These are phyloP conservation scores for Steatornis caripensis DNA, from an alignment of 2,113 vertebrate genomes.

Conservation along the genomic window DNA sequence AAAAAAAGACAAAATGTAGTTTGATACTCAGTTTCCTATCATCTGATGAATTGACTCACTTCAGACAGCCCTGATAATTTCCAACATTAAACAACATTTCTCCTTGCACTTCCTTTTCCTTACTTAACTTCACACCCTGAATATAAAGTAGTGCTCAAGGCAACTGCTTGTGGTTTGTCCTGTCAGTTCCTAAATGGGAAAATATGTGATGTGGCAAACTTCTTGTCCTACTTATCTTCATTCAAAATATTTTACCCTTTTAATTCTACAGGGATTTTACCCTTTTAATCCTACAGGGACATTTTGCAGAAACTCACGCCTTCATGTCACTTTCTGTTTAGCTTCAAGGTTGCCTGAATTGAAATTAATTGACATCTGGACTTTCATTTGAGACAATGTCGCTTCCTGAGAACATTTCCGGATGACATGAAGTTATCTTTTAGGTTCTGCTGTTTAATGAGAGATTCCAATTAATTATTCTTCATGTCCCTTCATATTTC, in stretches of 20 bases:
- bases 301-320: conserved; percentile 34
- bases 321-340: conserved; percentile 43
- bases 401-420: conserved; percentile 28
- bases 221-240: conserved; percentile 56
- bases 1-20: not conserved
- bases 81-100: not conserved
- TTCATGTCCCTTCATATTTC: not conserved
- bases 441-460: conserved; percentile 28
- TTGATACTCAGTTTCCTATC: not conserved
- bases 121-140: conserved; percentile 22
- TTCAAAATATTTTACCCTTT: conserved; percentile 1
- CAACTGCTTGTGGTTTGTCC: conserved; percentile 48
- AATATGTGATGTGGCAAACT: conserved; percentile 38
- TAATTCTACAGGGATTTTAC: conserved; percentile 40
- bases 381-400: conserved; percentile 37
- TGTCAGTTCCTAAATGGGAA: conserved; percentile 57
- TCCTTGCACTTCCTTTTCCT: not conserved
- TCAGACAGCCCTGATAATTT: not conserved
- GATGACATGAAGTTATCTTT: conserved; percentile 13
- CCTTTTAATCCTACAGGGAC: conserved; percentile 43
- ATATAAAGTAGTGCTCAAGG: conserved; percentile 36
- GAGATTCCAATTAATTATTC: conserved; percentile 19
- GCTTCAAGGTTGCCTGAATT: conserved; percentile 33
- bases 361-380: conserved; percentile 45
- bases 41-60: not conserved